Percentiles rank a stretch among this genome's conserved stretches.
Evolutionary conservation across 2,113 vertebrate genomes (phyloP).

Genomic region (Casuarius casuarius): DNA sequence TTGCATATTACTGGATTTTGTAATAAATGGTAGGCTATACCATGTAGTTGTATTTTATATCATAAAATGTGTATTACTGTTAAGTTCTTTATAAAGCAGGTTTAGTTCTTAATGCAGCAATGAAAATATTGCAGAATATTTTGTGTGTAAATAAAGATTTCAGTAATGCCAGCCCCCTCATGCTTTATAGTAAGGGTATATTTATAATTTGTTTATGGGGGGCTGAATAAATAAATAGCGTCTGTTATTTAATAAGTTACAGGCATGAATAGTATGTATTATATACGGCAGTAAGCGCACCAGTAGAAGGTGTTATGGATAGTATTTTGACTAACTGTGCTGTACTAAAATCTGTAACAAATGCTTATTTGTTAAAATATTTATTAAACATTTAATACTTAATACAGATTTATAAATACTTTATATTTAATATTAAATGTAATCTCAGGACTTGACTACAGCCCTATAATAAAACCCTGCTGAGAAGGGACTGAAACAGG

Average conservation of each 20-base stretch:
- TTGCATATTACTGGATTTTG: background rate
- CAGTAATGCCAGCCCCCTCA: background rate
- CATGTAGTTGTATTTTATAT: background rate
- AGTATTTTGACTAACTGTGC: constrained; percentile 23
- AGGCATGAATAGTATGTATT: background rate
- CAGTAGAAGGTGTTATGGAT: constrained; percentile 25
- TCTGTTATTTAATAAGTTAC: constrained; percentile 53
- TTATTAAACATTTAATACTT: constrained; percentile 17
- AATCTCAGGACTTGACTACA: background rate
- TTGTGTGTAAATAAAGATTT: background rate
- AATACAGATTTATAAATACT: constrained; percentile 22
- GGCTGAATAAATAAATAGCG: constrained; percentile 52
- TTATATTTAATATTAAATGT: background rate
- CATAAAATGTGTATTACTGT: background rate
- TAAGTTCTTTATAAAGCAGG: background rate
- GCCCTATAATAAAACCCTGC: background rate
- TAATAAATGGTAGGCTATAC: background rate
- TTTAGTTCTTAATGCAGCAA: background rate
- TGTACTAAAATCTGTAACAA: constrained; percentile 5
- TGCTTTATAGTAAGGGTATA: constrained; percentile 2
- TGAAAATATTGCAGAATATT: constrained; percentile 4
- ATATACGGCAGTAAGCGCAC: background rate
- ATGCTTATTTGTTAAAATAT: constrained; percentile 8
- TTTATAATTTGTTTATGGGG: constrained; percentile 63
- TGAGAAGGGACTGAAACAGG: background rate